Evolutionary conservation across 2,888 invertebrate species (phyloP).

Genomic region (Drosophila subquinaria): DNA sequence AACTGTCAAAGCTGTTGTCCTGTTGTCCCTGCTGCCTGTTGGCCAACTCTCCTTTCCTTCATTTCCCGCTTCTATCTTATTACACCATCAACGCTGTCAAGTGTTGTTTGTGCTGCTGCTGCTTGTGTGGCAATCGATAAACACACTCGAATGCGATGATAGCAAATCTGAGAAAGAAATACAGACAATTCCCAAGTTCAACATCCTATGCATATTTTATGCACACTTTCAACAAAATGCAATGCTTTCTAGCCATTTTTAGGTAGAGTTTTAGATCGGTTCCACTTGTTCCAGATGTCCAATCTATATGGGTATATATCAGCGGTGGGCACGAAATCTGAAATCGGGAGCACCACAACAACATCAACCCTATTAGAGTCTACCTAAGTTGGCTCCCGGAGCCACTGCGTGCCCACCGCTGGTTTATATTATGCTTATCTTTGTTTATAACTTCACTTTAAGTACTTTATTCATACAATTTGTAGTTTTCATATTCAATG

Average conservation of each 20-base stretch:
- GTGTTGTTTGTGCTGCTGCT: conserved; percentile 2
- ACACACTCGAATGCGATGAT: conserved; percentile 37
- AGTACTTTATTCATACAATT: no score
- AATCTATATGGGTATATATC: no score
- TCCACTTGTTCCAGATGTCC: no score
- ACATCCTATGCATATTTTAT: conserved; percentile 5
- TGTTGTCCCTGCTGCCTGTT: conserved; percentile 12
- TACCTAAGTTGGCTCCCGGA: no score
- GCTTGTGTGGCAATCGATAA: conserved; percentile 39
- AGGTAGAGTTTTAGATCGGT: no score
- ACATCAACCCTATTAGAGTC: no score
- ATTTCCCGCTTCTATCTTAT: background rate
- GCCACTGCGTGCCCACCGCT: no score
- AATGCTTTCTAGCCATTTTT: background rate
- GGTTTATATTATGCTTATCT: no score
- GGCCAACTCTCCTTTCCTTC: conserved; percentile 22
- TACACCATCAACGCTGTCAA: conserved; percentile 18
- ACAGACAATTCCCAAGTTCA: background rate
- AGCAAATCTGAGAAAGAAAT: conserved; percentile 11
- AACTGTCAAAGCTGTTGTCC: conserved; percentile 33
- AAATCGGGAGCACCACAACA: no score
- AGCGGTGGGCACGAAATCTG: no score
- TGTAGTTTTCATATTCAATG: no score
- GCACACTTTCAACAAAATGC: background rate
- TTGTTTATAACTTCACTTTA: no score